A percentile compares a stretch with the other conserved stretches of the same genome.
phyloP scores from a whole-genome alignment of 2,113 vertebrate species.

The Monopterus albus region DNA sequence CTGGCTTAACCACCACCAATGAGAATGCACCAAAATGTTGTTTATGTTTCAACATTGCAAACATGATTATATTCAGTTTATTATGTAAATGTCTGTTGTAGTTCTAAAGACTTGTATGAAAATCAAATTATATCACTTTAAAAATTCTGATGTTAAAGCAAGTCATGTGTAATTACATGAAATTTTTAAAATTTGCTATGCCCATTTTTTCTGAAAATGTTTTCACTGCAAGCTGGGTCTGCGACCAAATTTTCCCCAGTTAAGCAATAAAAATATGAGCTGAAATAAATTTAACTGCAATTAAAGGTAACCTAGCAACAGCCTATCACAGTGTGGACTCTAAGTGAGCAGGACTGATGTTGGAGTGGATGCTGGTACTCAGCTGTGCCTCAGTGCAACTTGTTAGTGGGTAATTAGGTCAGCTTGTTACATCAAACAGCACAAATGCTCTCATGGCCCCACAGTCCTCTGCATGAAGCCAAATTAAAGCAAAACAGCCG shows the following conservation, averaged over 20 bases:
- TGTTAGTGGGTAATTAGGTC: constrained; percentile 76
- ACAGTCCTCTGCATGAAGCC: constrained; percentile 35
- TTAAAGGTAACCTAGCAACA: constrained; percentile 40
- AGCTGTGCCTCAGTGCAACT: constrained; percentile 61
- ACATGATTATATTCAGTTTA: too few species aligned
- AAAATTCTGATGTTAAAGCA: too few species aligned
- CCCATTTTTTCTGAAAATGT: neutral
- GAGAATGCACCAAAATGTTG: too few species aligned
- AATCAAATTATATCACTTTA: too few species aligned
- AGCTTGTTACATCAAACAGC: constrained; percentile 64
- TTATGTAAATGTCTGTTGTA: too few species aligned
- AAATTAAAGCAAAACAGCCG: constrained; percentile 48
- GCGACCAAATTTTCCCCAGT: constrained; percentile 10
- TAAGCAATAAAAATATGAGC: neutral
- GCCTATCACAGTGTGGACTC: constrained; percentile 17
- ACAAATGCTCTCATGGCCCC: constrained; percentile 49
- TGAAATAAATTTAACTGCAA: constrained; percentile 4
- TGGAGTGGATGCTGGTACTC: constrained; percentile 53
- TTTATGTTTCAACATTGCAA: too few species aligned
- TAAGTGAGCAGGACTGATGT: constrained; percentile 30
- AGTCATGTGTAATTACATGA: too few species aligned
- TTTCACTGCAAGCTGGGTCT: neutral
- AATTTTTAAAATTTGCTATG: neutral
- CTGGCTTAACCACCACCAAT: too few species aligned
- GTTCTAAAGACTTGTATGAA: too few species aligned